Evolutionary conservation across 2,888 invertebrate species (phyloP), one percentile per base, ranked within the genome.

Genomic region (Neria commutata): DNA sequence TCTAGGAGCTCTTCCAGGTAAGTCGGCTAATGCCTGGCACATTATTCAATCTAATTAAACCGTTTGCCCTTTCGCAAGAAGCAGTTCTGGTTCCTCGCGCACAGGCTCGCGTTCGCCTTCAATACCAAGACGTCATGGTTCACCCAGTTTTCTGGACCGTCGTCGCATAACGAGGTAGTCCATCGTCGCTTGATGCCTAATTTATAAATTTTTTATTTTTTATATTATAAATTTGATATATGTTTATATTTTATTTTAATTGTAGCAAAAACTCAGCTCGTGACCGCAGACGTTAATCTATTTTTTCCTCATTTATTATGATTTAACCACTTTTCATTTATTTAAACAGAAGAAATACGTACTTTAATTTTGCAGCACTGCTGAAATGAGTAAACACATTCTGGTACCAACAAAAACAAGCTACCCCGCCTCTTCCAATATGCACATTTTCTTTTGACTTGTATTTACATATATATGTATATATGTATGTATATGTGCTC

Each of bases 141-240:
- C 96, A 58, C 97, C 97, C 19, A 94, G 94, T 82, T 96, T 96
- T 83, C 85, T 96, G 63, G 96, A 96, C 83, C 86, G 95, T 71
- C 87, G 97, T 60, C 88, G 97, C 70, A 97, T 97, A 75, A 97
- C 97, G 71, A 97, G 96, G 96, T 97, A 33, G 11, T 19, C 56
- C 46, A 19, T 49, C 33, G 42, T 56, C 50, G 17, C 23, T 29
- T 29, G 5, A 56, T 49, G 4, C 56, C 55, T 62, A 60, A 57
- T 57, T 24, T 33, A 29, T 54, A 56, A 26, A 58, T 50, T 55
- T 56, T 58, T 47, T 58, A 52, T 54, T 37, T 58, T 56, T 53
- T 55, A 49, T 37, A 48, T 19, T 54, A 51, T 59, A 57, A 51
- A 45, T 51, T 49, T 65, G 67, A 61, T 29, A 60, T 54, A 26